A percentile compares a stretch with the other conserved stretches of the same genome.
Conservation (phyloP, 2,113 vertebrate species). For the Brachypteracias leptosomus region DNA sequence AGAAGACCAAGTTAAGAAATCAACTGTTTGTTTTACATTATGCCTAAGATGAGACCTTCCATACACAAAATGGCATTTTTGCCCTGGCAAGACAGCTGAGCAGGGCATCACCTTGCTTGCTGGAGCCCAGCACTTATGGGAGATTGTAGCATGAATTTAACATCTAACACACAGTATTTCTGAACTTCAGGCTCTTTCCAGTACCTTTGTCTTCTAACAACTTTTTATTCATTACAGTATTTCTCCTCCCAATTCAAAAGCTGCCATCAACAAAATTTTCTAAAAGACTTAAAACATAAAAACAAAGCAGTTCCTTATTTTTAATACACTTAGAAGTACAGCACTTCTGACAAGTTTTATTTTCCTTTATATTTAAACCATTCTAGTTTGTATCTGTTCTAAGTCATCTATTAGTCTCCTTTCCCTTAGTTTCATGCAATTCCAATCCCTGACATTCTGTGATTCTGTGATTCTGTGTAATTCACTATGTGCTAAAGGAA, state of each 20-base stretch:
- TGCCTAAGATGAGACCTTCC: not conserved
- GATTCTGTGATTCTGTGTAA: too few relatives aligned
- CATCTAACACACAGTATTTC: not conserved
- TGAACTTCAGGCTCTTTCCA: not conserved
- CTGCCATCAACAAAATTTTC: not conserved
- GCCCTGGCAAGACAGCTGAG: not conserved
- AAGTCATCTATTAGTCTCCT: not conserved
- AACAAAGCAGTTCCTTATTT: not conserved
- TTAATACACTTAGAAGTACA: not conserved
- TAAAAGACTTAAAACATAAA: not conserved
- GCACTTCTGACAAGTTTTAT: not conserved
- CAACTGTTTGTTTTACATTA: not conserved
- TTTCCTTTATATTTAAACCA: not conserved
- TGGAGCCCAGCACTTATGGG: not conserved
- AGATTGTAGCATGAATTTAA: not conserved
- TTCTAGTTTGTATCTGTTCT: not conserved
- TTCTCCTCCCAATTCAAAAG: not conserved
- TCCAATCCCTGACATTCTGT: too few relatives aligned
- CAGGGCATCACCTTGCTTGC: accelerated
- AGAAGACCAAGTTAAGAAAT: not conserved
- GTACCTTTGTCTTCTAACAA: not conserved
- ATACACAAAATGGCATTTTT: not conserved
- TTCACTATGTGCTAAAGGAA: not conserved
- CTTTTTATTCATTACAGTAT: not conserved
- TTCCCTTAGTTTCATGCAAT: not conserved